These are phyloP conservation scores for Drosophila anomalata DNA, from an alignment of 2,888 invertebrate genomes.

Conservation along the genomic window DNA sequence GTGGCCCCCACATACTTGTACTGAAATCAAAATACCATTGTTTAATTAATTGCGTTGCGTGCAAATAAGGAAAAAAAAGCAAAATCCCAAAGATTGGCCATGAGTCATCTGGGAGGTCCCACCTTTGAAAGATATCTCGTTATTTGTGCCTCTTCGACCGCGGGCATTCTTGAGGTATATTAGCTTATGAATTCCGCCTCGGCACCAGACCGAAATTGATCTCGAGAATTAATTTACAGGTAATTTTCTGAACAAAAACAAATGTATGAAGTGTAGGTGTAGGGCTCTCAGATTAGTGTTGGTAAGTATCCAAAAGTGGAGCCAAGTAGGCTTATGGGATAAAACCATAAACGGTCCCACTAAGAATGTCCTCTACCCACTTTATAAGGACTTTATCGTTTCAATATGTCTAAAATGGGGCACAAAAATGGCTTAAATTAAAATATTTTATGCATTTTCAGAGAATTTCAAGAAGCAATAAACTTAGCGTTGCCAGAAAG, in stretches of 20 bases:
- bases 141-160: conserved; percentile 85
- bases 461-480: neutral
- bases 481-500: neutral
- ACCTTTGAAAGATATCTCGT: conserved; percentile 85
- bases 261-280: conserved; percentile 3
- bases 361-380: too few relatives aligned
- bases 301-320: too few relatives aligned
- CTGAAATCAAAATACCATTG: conserved; percentile 83
- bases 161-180: conserved; percentile 58
- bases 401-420: too few relatives aligned
- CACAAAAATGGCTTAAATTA: neutral
- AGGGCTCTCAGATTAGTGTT: neutral
- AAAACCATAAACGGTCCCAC: too few relatives aligned
- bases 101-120: conserved; percentile 66
- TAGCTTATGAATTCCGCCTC: conserved; percentile 14
- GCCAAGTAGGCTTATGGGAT: too few relatives aligned
- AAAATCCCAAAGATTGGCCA: conserved; percentile 37
- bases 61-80: conserved; percentile 16
- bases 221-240: neutral
- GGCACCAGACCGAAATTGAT: conserved; percentile 7
- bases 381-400: too few relatives aligned
- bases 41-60: conserved; percentile 40
- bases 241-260: conserved; percentile 33
- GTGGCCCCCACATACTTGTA: conserved; percentile 89
- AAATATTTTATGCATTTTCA: neutral